Evolutionary conservation across 2,113 vertebrate genomes (phyloP).

Genomic region (Parus major): DNA sequence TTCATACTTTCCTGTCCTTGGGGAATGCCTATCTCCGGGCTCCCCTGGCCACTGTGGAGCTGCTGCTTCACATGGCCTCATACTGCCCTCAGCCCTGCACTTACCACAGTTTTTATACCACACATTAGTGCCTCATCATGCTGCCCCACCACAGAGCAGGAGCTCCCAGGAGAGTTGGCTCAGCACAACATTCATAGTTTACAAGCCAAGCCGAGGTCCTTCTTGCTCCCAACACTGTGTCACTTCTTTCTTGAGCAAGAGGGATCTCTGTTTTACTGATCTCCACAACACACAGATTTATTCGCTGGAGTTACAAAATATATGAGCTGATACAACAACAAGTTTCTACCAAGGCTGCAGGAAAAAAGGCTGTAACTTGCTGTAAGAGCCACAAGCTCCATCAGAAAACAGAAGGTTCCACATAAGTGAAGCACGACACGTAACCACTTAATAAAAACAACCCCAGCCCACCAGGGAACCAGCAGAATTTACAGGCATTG

Average conservation of each 20-base stretch:
- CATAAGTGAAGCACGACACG: not conserved
- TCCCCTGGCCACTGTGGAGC: rapidly evolving
- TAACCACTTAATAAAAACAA: conserved; percentile 6
- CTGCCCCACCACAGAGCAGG: not conserved
- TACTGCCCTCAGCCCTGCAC: not conserved
- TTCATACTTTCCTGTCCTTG: not conserved
- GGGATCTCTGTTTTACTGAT: not conserved
- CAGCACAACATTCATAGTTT: not conserved
- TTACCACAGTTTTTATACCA: not conserved
- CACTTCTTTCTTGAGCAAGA: not conserved
- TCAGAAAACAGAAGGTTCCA: not conserved
- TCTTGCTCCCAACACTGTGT: not conserved
- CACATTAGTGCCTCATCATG: not conserved
- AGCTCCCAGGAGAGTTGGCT: not conserved
- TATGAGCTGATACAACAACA: not conserved
- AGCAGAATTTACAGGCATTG: not conserved
- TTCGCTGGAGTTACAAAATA: not conserved
- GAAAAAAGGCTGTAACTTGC: not conserved
- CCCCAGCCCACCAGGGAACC: rapidly evolving
- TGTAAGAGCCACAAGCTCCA: not conserved
- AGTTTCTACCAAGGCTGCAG: not conserved
- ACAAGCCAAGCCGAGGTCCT: not conserved
- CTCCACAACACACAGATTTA: not conserved
- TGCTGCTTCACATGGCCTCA: not conserved
- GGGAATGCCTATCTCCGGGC: not conserved